These are phyloP conservation scores for Leucoma salicis DNA, from an alignment of 2,888 invertebrate genomes.

Conservation along the genomic window DNA sequence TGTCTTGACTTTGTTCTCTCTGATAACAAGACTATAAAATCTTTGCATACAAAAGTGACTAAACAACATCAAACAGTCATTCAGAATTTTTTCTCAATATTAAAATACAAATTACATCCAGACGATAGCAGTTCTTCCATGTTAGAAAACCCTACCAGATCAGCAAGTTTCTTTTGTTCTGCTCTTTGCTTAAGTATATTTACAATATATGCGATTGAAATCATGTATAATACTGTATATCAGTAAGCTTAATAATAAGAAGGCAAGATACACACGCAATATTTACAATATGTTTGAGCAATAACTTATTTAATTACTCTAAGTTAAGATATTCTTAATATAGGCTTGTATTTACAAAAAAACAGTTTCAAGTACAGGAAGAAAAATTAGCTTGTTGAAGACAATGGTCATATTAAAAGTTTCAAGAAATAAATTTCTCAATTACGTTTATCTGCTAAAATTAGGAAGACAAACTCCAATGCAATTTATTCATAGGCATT, in stretches of 20 bases:
- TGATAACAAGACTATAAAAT: too few relatives aligned
- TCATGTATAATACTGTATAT: constrained; percentile 58
- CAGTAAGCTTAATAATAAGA: constrained; percentile 41
- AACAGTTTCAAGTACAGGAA: constrained; percentile 34
- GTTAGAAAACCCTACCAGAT: too few relatives aligned
- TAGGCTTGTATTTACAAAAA: constrained; percentile 31
- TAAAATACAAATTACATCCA: too few relatives aligned
- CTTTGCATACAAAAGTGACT: too few relatives aligned
- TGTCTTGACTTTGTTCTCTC: too few relatives aligned
- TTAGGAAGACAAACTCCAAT: too few relatives aligned
- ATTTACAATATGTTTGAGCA: constrained; percentile 50
- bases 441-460: too few relatives aligned
- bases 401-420: constrained; percentile 8
- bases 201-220: constrained; percentile 29
- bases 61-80: too few relatives aligned
- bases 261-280: constrained; percentile 54
- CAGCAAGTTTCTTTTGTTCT: constrained; percentile 1
- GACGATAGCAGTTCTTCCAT: too few relatives aligned
- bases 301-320: constrained; percentile 19
- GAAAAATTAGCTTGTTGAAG: constrained; percentile 14
- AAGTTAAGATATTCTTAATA: constrained; percentile 22
- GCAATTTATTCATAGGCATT: too few relatives aligned
- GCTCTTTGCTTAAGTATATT: constrained; percentile 20
- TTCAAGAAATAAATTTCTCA: too few relatives aligned
- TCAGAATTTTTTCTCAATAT: too few relatives aligned